A percentile compares a stretch with the other conserved stretches of the same genome.
phyloP scores from a whole-genome alignment of 2,888 invertebrate genomes.

The Zaprionus lineosus region DNA sequence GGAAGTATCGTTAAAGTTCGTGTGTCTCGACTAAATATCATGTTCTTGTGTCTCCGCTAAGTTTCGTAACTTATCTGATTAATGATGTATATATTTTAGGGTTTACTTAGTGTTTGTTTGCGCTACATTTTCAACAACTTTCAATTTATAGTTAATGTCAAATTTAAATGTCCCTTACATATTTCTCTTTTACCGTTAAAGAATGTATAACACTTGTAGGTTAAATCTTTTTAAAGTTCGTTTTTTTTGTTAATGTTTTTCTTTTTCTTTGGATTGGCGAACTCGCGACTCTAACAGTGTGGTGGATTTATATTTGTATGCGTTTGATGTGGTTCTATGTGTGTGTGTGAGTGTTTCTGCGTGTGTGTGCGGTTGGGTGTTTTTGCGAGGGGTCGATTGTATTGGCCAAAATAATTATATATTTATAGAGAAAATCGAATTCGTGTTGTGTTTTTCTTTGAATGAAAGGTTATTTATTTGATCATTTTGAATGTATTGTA shows the following conservation, averaged over 20 bases:
- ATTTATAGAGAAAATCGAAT: conserved; percentile 47
- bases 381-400: too few species aligned
- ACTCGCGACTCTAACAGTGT: too few species aligned
- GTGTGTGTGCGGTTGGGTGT: conserved; percentile 16
- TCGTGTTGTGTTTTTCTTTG: conserved; percentile 41
- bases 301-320: too few species aligned
- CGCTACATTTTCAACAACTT: conserved; percentile 74
- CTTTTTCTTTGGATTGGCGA: too few species aligned
- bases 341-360: conserved; percentile 6
- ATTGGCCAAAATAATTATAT: conserved; percentile 32
- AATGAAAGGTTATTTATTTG: conserved; percentile 68
- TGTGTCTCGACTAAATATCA: conserved; percentile 34
- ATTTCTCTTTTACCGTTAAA: conserved; percentile 64
- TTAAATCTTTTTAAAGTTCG: conserved; percentile 32
- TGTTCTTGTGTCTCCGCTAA: conserved; percentile 31
- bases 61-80: conserved; percentile 64
- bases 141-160: conserved; percentile 46
- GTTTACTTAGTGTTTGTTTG: conserved; percentile 28
- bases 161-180: conserved; percentile 62
- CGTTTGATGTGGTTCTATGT: too few species aligned
- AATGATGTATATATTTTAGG: conserved; percentile 42
- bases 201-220: conserved; percentile 67
- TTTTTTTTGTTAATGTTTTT: conserved; percentile 14
- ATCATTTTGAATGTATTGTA: conserved; percentile 50
- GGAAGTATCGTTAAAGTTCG: conserved; percentile 68